Conservation (phyloP, 2,113 vertebrate genomes). For the Scartelaos histophorus region DNA sequence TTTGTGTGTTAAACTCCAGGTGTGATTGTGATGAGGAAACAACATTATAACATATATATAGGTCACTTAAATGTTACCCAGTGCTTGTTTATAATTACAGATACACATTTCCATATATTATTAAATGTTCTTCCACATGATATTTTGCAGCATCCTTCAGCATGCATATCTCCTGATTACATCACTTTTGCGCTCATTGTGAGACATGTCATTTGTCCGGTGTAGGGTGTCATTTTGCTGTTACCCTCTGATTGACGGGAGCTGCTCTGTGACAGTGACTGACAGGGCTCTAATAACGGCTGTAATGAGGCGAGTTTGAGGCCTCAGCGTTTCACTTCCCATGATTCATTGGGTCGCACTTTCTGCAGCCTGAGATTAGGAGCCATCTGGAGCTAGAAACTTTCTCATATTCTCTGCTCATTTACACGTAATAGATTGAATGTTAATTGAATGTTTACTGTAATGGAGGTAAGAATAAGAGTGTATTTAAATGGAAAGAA, state of each 20-base stretch:
- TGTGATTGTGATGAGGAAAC: too few species aligned
- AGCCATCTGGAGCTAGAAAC: constrained; percentile 62
- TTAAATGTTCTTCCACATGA: not conserved
- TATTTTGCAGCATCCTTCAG: not conserved
- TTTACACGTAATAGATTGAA: constrained; percentile 18
- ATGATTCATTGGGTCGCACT: constrained; percentile 60
- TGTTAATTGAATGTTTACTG: constrained; percentile 6
- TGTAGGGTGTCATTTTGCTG: constrained; percentile 3
- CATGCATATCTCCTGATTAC: not conserved
- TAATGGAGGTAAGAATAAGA: not conserved
- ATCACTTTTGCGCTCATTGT: constrained; percentile 11
- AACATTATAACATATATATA: too few species aligned
- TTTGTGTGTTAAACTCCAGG: too few species aligned
- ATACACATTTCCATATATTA: not conserved
- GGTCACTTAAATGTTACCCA: too few species aligned
- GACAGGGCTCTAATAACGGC: constrained; percentile 26
- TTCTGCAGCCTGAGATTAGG: constrained; percentile 52
- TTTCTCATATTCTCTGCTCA: constrained; percentile 27
- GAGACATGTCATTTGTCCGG: constrained; percentile 9
- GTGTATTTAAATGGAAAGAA: not conserved
- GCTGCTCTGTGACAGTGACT: constrained; percentile 48
- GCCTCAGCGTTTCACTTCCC: constrained; percentile 25
- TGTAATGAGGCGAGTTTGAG: constrained; percentile 27
- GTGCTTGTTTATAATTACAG: too few species aligned
- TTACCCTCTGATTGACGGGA: constrained; percentile 8